These are phyloP conservation scores for Drosophila navojoa DNA, from an alignment of 1,140 invertebrate genomes.

Conservation along the genomic window DNA sequence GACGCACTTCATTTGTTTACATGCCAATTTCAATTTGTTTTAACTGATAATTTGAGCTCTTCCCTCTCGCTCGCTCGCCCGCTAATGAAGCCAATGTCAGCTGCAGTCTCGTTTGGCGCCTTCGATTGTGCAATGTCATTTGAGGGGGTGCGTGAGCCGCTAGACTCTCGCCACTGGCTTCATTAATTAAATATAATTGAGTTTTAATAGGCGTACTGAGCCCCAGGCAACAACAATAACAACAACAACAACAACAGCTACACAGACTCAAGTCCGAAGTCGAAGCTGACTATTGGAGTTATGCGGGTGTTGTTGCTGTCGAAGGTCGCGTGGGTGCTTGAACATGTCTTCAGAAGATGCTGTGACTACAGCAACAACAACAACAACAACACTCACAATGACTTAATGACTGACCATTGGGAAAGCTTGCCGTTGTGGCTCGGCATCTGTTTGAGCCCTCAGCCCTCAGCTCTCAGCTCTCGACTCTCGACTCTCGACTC, in stretches of 20 bases:
- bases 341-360: slow-evolving; percentile 23
- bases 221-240: slow-evolving; percentile 7
- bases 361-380: slow-evolving; percentile 24
- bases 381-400: slow-evolving; percentile 19
- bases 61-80: not conserved
- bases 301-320: slow-evolving; percentile 43
- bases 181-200: slow-evolving; percentile 81
- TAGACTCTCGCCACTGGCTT: slow-evolving; percentile 33
- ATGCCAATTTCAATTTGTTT: slow-evolving; percentile 64
- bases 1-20: slow-evolving; percentile 19
- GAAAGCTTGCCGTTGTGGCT: slow-evolving; percentile 18
- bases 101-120: slow-evolving; percentile 36
- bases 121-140: slow-evolving; percentile 67
- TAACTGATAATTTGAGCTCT: slow-evolving; percentile 59
- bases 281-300: not conserved
- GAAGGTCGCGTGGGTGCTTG: slow-evolving; percentile 70
- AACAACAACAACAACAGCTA: not conserved
- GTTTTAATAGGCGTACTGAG: slow-evolving; percentile 66
- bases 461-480: slow-evolving; percentile 7
- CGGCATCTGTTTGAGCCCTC: slow-evolving; percentile 18
- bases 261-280: not conserved
- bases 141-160: slow-evolving; percentile 17
- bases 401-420: slow-evolving; percentile 53
- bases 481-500: slow-evolving; percentile 10
- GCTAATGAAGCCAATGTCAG: slow-evolving; percentile 70